Evolutionary conservation across 2,113 vertebrate genomes (phyloP).

Genomic region (Pseudopodoces humilis): DNA sequence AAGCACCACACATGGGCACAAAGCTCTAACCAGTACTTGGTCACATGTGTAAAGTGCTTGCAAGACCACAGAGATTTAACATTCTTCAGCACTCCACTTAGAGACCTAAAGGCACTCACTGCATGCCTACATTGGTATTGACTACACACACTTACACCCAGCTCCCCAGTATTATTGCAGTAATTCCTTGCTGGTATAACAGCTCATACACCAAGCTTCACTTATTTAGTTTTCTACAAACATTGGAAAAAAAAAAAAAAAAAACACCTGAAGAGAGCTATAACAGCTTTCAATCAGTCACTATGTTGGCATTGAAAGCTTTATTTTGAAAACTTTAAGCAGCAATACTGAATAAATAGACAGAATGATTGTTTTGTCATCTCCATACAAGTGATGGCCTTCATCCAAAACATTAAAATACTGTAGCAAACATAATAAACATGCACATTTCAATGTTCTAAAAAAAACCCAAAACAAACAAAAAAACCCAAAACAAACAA

Average conservation of each 20-base stretch:
- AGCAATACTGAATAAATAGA: constrained; percentile 79
- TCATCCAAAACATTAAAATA: constrained; percentile 72
- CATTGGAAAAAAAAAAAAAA: constrained; percentile 42
- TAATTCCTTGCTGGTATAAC: constrained; percentile 64
- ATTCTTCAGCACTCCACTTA: constrained; percentile 17
- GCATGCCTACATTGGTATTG: constrained; percentile 6
- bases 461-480: background rate
- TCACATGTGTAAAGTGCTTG: background rate
- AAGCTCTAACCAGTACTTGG: background rate
- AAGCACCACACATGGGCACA: background rate
- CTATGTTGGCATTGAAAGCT: constrained; percentile 64
- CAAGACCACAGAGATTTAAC: background rate
- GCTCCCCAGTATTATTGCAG: constrained; percentile 58
- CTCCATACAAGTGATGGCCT: constrained; percentile 71
- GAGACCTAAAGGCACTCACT: background rate
- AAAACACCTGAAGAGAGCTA: constrained; percentile 62
- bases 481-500: background rate
- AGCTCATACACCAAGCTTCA: constrained; percentile 59
- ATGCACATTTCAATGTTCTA: constrained; percentile 61
- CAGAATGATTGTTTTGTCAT: constrained; percentile 72
- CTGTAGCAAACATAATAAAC: constrained; percentile 67
- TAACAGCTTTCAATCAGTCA: constrained; percentile 58
- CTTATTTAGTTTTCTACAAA: constrained; percentile 63
- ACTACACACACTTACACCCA: background rate
- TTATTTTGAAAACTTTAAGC: constrained; percentile 69